These are phyloP conservation scores for Cheilosia urbana DNA, from an alignment of 2,888 invertebrate genomes.

Conservation along the genomic window DNA sequence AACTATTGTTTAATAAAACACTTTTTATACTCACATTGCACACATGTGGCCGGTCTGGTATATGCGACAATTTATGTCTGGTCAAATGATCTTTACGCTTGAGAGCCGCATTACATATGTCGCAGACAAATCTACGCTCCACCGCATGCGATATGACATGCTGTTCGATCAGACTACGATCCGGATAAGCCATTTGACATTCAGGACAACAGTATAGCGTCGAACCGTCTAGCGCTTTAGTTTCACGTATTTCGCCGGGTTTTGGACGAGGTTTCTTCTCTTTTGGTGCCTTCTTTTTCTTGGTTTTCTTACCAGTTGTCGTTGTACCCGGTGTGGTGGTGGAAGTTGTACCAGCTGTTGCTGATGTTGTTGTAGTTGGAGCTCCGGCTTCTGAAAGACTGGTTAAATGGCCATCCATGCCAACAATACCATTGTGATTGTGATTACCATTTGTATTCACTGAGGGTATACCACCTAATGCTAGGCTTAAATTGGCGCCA, in stretches of 20 bases:
- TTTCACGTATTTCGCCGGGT: conserved; percentile 84
- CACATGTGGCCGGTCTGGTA: conserved; percentile 94
- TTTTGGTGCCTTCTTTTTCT: conserved; percentile 86
- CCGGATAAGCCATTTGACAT: conserved; percentile 95
- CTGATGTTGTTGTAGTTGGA: conserved; percentile 84
- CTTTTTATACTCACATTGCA: conserved; percentile 86
- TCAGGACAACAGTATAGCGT: conserved; percentile 94
- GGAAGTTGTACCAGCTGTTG: conserved; percentile 82
- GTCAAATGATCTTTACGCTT: conserved; percentile 95
- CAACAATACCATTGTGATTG: conserved; percentile 81
- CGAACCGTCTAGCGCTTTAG: conserved; percentile 90
- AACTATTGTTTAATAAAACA: neutral
- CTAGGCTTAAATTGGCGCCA: conserved; percentile 83
- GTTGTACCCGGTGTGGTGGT: conserved; percentile 84
- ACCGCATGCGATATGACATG: conserved; percentile 94
- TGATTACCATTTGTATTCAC: conserved; percentile 78
- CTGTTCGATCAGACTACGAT: conserved; percentile 92
- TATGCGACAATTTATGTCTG: conserved; percentile 94
- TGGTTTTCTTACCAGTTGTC: conserved; percentile 82
- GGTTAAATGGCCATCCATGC: conserved; percentile 82
- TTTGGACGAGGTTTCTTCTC: conserved; percentile 93
- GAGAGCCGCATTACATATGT: conserved; percentile 94
- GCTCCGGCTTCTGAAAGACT: conserved; percentile 81
- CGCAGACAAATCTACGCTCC: conserved; percentile 93
- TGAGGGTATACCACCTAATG: conserved; percentile 82